Conservation (phyloP, 2,888 invertebrate species). For the Brenthis hecate region DNA sequence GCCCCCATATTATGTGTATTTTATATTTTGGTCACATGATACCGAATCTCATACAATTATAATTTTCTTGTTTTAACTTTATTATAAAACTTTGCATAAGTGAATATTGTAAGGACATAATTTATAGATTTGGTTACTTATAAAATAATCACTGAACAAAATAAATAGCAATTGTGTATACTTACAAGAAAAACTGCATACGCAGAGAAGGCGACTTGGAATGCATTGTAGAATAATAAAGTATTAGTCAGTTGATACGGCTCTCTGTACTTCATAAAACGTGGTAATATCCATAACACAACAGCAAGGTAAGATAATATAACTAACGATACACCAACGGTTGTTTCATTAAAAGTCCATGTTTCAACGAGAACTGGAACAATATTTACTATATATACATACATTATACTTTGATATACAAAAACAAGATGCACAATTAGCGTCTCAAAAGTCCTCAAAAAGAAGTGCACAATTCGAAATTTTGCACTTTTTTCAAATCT, state of each 20-base stretch:
- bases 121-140: too few species aligned
- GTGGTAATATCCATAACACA: slow-evolving; percentile 86
- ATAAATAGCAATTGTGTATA: slow-evolving; percentile 40
- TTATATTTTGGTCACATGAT: too few species aligned
- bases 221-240: slow-evolving; percentile 86
- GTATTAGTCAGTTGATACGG: slow-evolving; percentile 85
- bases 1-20: too few species aligned
- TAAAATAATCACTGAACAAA: not conserved
- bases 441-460: too few species aligned
- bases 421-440: too few species aligned
- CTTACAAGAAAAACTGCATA: slow-evolving; percentile 84
- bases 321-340: slow-evolving; percentile 50
- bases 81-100: too few species aligned
- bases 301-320: slow-evolving; percentile 86
- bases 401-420: not conserved
- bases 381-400: not conserved
- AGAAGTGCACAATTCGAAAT: too few species aligned
- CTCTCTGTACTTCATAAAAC: slow-evolving; percentile 84
- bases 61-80: too few species aligned
- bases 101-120: too few species aligned
- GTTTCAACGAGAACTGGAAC: slow-evolving; percentile 53
- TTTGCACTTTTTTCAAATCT: too few species aligned
- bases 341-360: slow-evolving; percentile 62
- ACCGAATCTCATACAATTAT: too few species aligned
- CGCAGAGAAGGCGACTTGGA: slow-evolving; percentile 85